phyloP scores from a whole-genome alignment of 2,888 invertebrate species.

The Melangyna quadrimaculata region DNA sequence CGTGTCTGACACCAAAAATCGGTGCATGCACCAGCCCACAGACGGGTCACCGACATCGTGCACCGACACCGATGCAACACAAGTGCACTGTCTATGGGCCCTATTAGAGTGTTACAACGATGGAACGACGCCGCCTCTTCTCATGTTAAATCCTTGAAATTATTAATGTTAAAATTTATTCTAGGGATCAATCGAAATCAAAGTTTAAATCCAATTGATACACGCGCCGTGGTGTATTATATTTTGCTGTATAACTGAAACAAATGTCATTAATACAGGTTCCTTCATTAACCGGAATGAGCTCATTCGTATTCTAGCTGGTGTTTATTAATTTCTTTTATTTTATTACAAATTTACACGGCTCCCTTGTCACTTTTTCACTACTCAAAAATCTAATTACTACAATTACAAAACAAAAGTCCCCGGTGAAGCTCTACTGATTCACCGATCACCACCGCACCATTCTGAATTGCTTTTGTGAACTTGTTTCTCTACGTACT shows the following conservation, averaged over 20 bases:
- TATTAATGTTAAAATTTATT: too few species aligned
- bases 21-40: too few species aligned
- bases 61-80: too few species aligned
- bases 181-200: too few species aligned
- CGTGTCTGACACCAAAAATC: too few species aligned
- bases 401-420: neutral
- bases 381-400: neutral
- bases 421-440: slow-evolving; percentile 1
- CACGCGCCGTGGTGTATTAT: neutral
- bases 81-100: too few species aligned
- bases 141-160: too few species aligned
- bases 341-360: slow-evolving; percentile 31
- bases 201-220: too few species aligned
- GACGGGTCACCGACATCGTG: too few species aligned
- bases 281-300: slow-evolving; percentile 26
- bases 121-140: too few species aligned
- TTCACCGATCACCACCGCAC: too few species aligned
- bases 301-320: slow-evolving; percentile 54
- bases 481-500: neutral
- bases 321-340: neutral
- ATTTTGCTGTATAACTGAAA: neutral
- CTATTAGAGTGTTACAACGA: too few species aligned
- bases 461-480: neutral
- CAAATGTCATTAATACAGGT: neutral
- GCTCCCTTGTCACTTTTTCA: slow-evolving; percentile 8